Evolutionary conservation across 2,888 invertebrate genomes (phyloP).

Genomic region (Oxystoma pomonae): DNA sequence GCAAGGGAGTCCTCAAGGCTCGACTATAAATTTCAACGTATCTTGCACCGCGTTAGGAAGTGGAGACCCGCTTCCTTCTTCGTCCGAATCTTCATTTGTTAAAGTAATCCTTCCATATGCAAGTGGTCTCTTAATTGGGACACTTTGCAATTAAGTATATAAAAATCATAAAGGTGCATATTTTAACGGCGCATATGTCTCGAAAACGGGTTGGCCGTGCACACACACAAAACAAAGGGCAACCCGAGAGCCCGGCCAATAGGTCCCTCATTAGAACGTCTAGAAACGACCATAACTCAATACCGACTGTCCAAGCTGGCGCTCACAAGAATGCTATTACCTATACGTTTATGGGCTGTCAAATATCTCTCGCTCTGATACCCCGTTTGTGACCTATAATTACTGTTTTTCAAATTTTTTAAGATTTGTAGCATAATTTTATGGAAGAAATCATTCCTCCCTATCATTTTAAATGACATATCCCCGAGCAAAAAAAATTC

Average conservation of each 20-base stretch:
- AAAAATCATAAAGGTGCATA: too few species aligned
- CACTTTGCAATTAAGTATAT: too few species aligned
- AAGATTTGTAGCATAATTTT: conserved; percentile 29
- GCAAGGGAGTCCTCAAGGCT: too few species aligned
- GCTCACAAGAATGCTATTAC: conserved; percentile 40
- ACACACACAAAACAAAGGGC: conserved; percentile 29
- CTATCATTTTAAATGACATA: conserved; percentile 13
- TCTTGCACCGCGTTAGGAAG: too few species aligned
- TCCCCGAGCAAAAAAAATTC: too few species aligned
- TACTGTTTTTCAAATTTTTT: conserved; percentile 34
- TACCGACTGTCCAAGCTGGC: conserved; percentile 37
- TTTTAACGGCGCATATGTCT: too few species aligned
- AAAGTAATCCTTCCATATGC: too few species aligned
- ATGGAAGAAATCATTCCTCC: conserved; percentile 25
- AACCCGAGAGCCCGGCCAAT: conserved; percentile 34
- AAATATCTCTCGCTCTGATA: conserved; percentile 32
- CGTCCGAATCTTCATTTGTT: too few species aligned
- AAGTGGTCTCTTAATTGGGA: too few species aligned
- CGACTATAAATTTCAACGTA: too few species aligned
- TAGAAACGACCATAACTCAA: conserved; percentile 39
- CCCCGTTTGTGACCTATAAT: conserved; percentile 37
- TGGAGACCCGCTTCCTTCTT: too few species aligned
- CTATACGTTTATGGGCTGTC: conserved; percentile 39
- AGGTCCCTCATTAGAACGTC: conserved; percentile 42
- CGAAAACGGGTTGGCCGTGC: background rate